phyloP scores from a whole-genome alignment of 2,888 invertebrate genomes.

The Polyploca ridens region DNA sequence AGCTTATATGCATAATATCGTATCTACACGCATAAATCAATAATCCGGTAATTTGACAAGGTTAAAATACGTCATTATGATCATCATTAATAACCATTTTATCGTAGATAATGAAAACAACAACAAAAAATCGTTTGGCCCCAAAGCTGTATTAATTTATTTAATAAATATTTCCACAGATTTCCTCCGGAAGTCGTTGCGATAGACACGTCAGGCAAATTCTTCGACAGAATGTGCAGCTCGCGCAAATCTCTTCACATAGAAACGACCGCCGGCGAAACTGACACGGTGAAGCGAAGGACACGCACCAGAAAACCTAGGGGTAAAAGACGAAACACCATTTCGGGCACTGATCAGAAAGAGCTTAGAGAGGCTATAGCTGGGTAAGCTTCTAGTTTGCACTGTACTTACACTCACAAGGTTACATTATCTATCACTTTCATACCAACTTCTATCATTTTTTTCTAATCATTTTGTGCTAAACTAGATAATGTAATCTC shows the following conservation, averaged over 20 bases:
- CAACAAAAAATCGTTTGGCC: no score
- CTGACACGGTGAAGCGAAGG: slow-evolving; percentile 87
- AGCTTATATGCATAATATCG: not conserved
- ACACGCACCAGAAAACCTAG: slow-evolving; percentile 90
- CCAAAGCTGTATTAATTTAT: not conserved
- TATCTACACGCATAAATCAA: not conserved
- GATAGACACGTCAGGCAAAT: slow-evolving; percentile 94
- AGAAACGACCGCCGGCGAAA: slow-evolving; percentile 76
- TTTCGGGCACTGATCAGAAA: slow-evolving; percentile 95
- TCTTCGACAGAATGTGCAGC: slow-evolving; percentile 95
- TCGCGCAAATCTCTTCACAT: slow-evolving; percentile 92
- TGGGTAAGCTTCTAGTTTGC: slow-evolving; percentile 88
- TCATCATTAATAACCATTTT: not conserved
- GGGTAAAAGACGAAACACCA: slow-evolving; percentile 94
- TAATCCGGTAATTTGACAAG: not conserved
- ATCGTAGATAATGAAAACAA: not conserved
- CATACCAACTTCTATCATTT: slow-evolving; percentile 18
- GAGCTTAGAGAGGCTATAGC: slow-evolving; percentile 94
- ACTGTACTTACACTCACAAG: slow-evolving; percentile 69
- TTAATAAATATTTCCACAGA: slow-evolving; percentile 70
- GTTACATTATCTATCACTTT: slow-evolving; percentile 65
- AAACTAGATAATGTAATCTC: slow-evolving; percentile 73
- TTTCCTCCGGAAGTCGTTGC: slow-evolving; percentile 95
- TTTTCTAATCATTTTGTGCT: slow-evolving; percentile 21
- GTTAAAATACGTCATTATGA: no score